A percentile compares a stretch with the other conserved stretches of the same genome.
phyloP scores from a whole-genome alignment of 2,888 invertebrate species.

The Atethmia centrago region DNA sequence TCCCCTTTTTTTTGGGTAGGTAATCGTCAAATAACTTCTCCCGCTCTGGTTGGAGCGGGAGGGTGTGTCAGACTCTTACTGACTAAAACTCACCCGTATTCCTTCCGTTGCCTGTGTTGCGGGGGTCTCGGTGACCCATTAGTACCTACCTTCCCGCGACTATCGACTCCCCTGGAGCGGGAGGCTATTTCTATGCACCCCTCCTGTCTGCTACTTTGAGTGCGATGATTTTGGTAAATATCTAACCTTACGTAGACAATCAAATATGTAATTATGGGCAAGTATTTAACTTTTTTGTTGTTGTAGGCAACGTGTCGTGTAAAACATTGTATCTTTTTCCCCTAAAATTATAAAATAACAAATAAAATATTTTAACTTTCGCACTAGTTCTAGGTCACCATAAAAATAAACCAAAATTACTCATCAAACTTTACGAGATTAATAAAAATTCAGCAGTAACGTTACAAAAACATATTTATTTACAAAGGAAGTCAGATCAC shows the following conservation, averaged over 20 bases:
- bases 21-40: too few relatives aligned
- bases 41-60: too few relatives aligned
- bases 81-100: too few relatives aligned
- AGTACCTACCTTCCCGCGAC: too few relatives aligned
- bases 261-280: too few relatives aligned
- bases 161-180: not conserved
- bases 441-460: constrained; percentile 10
- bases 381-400: constrained; percentile 22
- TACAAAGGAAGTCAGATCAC: constrained; percentile 40
- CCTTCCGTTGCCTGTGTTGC: too few relatives aligned
- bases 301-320: not conserved
- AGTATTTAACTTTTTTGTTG: not conserved
- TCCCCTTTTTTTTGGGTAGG: too few relatives aligned
- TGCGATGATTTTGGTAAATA: not conserved
- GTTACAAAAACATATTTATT: constrained; percentile 32
- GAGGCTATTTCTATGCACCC: not conserved
- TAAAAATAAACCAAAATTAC: constrained; percentile 29
- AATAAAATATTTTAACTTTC: not conserved
- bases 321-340: not conserved
- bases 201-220: not conserved
- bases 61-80: too few relatives aligned
- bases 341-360: not conserved
- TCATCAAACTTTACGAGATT: constrained; percentile 28
- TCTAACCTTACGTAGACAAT: not conserved
- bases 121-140: too few relatives aligned